These are phyloP conservation scores for Falco cherrug DNA, from an alignment of 2,797 vertebrate species.

Conservation along the genomic window DNA sequence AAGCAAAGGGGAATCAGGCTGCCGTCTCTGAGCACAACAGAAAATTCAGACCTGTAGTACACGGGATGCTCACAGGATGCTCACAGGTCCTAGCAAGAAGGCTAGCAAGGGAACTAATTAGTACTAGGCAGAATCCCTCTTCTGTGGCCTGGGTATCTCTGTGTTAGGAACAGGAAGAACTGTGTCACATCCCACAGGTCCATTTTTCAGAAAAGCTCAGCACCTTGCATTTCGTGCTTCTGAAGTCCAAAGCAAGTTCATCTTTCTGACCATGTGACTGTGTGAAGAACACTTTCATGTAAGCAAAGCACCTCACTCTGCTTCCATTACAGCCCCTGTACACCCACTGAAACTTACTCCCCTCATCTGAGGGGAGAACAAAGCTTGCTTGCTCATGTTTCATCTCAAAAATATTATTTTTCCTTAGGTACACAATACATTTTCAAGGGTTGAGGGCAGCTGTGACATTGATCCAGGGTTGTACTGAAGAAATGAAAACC, in stretches of 20 bases:
- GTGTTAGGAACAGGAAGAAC: not conserved
- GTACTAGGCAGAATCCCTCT: not conserved
- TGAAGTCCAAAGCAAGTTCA: not conserved
- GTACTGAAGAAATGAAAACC: not conserved
- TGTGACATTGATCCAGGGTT: not conserved
- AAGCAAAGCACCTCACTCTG: not conserved
- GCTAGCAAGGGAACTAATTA: not conserved
- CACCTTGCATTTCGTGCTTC: not conserved
- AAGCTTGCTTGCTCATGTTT: not conserved
- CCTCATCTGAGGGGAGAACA: not conserved
- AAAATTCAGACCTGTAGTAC: rapidly evolving
- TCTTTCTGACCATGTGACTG: not conserved
- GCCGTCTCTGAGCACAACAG: rapidly evolving
- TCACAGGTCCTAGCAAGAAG: not conserved
- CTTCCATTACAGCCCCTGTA: not conserved
- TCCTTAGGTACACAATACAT: not conserved
- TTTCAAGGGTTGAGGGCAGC: not conserved
- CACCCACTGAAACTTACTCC: not conserved
- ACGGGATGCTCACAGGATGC: not conserved
- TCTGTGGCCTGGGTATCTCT: not conserved
- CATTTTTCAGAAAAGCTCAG: not conserved
- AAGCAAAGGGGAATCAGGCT: not conserved
- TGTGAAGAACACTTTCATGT: not conserved
- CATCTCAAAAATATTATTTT: not conserved
- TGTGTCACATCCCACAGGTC: not conserved